Evolutionary conservation across 2,113 vertebrate species (phyloP).

Genomic region (Danionella cerebrum): DNA sequence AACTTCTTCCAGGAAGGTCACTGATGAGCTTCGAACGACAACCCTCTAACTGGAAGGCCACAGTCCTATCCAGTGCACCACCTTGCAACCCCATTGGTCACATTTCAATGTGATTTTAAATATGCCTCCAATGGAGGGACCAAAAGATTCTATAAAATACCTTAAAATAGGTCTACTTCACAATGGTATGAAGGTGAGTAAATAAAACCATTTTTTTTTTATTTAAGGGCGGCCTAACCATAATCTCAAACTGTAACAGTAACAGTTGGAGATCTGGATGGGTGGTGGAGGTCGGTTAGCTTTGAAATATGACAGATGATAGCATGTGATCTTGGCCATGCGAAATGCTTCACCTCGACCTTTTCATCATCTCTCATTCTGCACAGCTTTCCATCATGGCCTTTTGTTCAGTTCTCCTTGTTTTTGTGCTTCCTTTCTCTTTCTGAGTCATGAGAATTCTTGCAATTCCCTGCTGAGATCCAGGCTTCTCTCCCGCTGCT

Average conservation of each 20-base stretch:
- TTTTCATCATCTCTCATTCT: slow-evolving; percentile 12
- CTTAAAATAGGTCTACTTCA: no score
- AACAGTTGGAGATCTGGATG: neutral
- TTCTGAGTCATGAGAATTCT: slow-evolving; percentile 18
- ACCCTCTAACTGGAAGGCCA: no score
- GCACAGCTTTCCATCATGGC: neutral
- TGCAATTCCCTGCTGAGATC: neutral
- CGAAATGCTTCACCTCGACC: slow-evolving; percentile 15
- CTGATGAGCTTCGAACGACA: no score
- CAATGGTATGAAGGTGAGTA: no score
- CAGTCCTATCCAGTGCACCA: no score
- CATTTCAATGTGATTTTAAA: no score
- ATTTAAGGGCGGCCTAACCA: no score
- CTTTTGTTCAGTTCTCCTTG: slow-evolving; percentile 5
- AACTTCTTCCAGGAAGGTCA: no score
- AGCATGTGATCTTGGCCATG: slow-evolving; percentile 12
- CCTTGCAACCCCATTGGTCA: no score
- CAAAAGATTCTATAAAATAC: no score
- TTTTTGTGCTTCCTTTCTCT: slow-evolving; percentile 16
- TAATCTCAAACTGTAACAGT: neutral
- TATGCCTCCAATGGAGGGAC: no score
- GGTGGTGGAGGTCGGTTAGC: neutral
- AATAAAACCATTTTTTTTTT: no score
- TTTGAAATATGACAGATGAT: slow-evolving; percentile 21
- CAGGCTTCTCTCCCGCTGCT: slow-evolving; percentile 4